Evolutionary conservation across 2,113 vertebrate species (phyloP).

Genomic region (Lucifuga dentata): DNA sequence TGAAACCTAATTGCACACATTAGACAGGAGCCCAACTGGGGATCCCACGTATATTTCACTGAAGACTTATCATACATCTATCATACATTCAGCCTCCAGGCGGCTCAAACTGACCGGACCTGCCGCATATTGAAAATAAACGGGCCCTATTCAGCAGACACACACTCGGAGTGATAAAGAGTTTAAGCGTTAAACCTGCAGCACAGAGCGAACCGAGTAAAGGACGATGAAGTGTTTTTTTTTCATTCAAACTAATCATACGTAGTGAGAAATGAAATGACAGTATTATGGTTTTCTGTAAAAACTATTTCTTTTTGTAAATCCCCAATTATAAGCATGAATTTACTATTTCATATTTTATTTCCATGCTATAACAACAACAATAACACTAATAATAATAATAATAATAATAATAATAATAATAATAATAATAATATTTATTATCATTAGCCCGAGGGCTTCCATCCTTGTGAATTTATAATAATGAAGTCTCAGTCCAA

Average conservation of each 20-base stretch:
- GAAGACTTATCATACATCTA: constrained; percentile 82
- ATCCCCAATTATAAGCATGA: too few relatives aligned
- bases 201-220: too few relatives aligned
- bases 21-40: constrained; percentile 83
- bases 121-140: constrained; percentile 65
- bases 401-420: background rate
- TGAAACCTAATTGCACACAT: constrained; percentile 89
- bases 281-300: too few relatives aligned
- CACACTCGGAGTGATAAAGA: constrained; percentile 65
- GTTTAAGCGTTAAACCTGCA: too few relatives aligned
- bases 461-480: too few relatives aligned
- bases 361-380: too few relatives aligned
- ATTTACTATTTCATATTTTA: too few relatives aligned
- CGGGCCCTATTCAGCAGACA: constrained; percentile 50
- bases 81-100: constrained; percentile 81
- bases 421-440: background rate
- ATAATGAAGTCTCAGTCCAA: too few relatives aligned
- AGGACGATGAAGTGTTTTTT: too few relatives aligned
- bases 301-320: too few relatives aligned
- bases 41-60: constrained; percentile 85
- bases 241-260: too few relatives aligned
- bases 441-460: background rate
- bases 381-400: background rate
- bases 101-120: constrained; percentile 70
- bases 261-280: too few relatives aligned